These are phyloP conservation scores for Drosophila setifemur DNA, from an alignment of 1,140 invertebrate genomes.

Conservation along the genomic window DNA sequence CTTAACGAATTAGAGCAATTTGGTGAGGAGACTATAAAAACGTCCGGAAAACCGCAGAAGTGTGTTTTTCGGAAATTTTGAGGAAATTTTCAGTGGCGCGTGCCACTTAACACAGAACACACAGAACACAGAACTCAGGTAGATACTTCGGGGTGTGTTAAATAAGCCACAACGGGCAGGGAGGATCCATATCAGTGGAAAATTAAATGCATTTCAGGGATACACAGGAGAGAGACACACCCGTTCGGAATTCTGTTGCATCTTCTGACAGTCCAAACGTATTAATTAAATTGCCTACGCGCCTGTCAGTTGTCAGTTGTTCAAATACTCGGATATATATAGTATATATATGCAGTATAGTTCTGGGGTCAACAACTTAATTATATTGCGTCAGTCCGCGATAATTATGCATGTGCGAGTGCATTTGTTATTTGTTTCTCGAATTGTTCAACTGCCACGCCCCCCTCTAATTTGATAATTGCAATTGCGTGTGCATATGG, in stretches of 20 bases:
- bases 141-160: constrained; percentile 47
- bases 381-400: constrained; percentile 44
- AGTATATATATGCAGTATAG: neutral
- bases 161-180: constrained; percentile 65
- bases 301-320: constrained; percentile 54
- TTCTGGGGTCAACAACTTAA: constrained; percentile 53
- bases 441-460: constrained; percentile 37
- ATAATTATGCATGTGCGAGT: constrained; percentile 17
- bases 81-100: constrained; percentile 32
- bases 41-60: constrained; percentile 66
- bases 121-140: constrained; percentile 20
- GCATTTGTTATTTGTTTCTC: constrained; percentile 61
- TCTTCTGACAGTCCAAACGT: constrained; percentile 50
- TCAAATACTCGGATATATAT: constrained; percentile 3
- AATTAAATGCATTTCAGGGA: constrained; percentile 49
- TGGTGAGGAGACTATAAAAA: constrained; percentile 69
- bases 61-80: constrained; percentile 46
- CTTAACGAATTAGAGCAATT: constrained; percentile 75
- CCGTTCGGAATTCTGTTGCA: constrained; percentile 47
- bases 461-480: constrained; percentile 74
- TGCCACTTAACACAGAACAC: constrained; percentile 31
- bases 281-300: constrained; percentile 76
- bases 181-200: constrained; percentile 48
- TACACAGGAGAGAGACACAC: neutral
- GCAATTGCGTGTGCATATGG: constrained; percentile 50